phyloP scores from a whole-genome alignment of 2,888 invertebrate species.

The Mythimna lalbum region DNA sequence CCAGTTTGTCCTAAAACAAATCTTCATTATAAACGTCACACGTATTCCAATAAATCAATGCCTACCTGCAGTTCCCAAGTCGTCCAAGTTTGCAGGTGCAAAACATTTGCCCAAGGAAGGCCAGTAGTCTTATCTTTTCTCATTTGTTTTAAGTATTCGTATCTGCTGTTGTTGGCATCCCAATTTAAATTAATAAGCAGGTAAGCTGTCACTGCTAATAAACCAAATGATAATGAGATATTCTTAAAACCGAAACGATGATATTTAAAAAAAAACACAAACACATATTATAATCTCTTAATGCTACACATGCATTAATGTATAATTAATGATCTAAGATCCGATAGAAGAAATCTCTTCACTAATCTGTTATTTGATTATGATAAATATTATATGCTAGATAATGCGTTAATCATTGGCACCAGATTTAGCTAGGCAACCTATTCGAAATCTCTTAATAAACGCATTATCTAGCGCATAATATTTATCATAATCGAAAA shows the following conservation, averaged over 20 bases:
- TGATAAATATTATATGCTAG: too few species aligned
- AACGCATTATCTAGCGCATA: too few species aligned
- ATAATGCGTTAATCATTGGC: too few species aligned
- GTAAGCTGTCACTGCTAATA: background rate
- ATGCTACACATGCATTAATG: too few species aligned
- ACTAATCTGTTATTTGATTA: too few species aligned
- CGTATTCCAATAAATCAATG: slow-evolving; percentile 32
- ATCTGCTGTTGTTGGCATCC: background rate
- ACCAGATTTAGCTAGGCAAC: too few species aligned
- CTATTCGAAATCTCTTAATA: too few species aligned
- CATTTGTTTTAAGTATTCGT: slow-evolving; percentile 2
- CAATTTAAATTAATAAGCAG: slow-evolving; percentile 5
- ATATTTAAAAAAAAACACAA: too few species aligned
- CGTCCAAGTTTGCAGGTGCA: slow-evolving; percentile 39
- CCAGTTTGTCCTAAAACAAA: slow-evolving; percentile 20
- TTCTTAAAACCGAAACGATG: background rate
- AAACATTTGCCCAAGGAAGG: slow-evolving; percentile 2
- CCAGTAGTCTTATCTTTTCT: slow-evolving; percentile 19
- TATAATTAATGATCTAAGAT: too few species aligned
- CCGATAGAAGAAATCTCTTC: too few species aligned
- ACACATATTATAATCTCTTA: too few species aligned
- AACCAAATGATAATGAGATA: background rate
- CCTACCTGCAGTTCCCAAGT: slow-evolving; percentile 25
- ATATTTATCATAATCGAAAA: too few species aligned
- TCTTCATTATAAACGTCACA: slow-evolving; percentile 22